Percentiles rank a stretch among this genome's conserved stretches.
Conservation (phyloP, 64 coral and sea anemone genomes). For the Dendronephthya gigantea region DNA sequence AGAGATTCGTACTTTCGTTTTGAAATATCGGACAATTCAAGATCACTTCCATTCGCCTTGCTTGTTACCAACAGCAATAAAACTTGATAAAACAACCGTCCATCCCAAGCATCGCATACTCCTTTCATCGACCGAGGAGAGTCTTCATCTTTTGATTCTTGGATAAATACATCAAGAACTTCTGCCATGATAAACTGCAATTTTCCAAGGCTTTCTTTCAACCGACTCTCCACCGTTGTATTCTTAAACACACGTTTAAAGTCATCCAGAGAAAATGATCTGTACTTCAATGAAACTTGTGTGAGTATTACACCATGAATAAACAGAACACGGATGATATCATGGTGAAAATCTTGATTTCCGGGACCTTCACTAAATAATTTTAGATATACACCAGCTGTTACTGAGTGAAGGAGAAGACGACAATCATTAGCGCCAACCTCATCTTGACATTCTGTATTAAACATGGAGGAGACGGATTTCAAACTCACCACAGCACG, state of each 20-base stretch:
- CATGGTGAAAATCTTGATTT: background rate
- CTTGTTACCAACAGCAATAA: background rate
- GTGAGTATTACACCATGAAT: constrained; percentile 31
- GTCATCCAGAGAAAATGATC: constrained; percentile 21
- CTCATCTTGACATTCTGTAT: background rate
- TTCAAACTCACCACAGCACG: background rate
- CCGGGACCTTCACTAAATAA: background rate
- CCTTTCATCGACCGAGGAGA: background rate
- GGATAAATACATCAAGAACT: background rate
- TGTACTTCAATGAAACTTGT: constrained; percentile 24
- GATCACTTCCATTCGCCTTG: background rate
- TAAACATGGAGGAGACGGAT: background rate
- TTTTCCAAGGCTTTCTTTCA: background rate
- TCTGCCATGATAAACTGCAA: background rate
- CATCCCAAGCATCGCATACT: constrained; percentile 5
- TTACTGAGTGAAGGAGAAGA: background rate
- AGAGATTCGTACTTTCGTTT: background rate
- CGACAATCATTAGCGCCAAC: background rate
- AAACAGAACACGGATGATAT: constrained; percentile 20
- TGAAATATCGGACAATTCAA: background rate
- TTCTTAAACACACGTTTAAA: background rate
- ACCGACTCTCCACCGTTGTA: background rate
- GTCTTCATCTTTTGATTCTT: background rate
- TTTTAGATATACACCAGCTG: background rate
- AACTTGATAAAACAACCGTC: background rate